Conservation (phyloP, 2,888 invertebrate species). For the Amorpha juglandis region DNA sequence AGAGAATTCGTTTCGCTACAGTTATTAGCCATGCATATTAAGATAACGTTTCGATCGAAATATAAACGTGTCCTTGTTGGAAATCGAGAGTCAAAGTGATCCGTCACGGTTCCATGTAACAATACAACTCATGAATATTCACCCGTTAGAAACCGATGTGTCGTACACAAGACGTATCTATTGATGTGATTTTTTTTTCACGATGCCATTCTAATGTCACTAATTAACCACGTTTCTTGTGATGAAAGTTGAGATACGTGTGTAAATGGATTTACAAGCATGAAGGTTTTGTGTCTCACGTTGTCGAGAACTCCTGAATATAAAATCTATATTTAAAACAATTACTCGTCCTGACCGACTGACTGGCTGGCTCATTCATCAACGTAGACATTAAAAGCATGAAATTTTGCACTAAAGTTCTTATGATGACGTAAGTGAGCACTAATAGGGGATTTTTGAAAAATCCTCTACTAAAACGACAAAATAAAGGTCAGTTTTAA, state of each 20-base stretch:
- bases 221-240: neutral
- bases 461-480: too few species aligned
- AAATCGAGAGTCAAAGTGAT: constrained; percentile 50
- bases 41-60: constrained; percentile 20
- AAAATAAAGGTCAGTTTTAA: too few species aligned
- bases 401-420: too few species aligned
- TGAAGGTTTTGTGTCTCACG: neutral
- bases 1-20: neutral
- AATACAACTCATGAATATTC: constrained; percentile 55
- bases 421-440: too few species aligned
- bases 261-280: neutral
- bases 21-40: constrained; percentile 3
- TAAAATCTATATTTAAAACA: too few species aligned
- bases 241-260: constrained; percentile 5
- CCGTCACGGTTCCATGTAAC: constrained; percentile 47
- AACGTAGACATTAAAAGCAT: too few species aligned
- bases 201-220: neutral
- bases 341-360: too few species aligned
- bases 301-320: too few species aligned
- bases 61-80: constrained; percentile 46
- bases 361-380: too few species aligned
- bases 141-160: constrained; percentile 38
- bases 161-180: neutral
- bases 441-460: too few species aligned
- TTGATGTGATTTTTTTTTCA: neutral